These are phyloP conservation scores for Thereuonema tuberculata DNA, from an alignment of 1,140 invertebrate genomes.

Conservation along the genomic window DNA sequence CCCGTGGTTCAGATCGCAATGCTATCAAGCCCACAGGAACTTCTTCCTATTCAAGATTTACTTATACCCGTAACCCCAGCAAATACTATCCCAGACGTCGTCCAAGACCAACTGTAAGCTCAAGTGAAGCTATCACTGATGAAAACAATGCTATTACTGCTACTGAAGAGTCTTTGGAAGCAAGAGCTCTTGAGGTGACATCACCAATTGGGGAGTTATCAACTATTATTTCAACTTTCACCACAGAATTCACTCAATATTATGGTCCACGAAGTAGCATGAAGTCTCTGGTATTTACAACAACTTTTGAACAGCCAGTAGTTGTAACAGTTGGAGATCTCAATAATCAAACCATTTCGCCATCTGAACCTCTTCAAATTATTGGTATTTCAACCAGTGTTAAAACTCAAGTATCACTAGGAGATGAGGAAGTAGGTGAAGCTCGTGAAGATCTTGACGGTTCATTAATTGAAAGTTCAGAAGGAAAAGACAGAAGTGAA, in stretches of 20 bases:
- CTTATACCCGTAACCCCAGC: slow-evolving; percentile 1
- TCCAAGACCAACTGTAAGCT: background rate
- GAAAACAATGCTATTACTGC: background rate
- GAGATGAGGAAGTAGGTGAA: slow-evolving; percentile 10
- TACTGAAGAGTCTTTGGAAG: background rate
- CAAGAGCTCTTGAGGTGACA: background rate
- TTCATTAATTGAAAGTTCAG: slow-evolving; percentile 23
- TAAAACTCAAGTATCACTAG: slow-evolving; percentile 6
- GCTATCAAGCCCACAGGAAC: background rate
- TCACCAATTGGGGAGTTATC: background rate
- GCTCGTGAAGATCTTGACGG: slow-evolving; percentile 18
- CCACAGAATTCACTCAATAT: slow-evolving; percentile 1
- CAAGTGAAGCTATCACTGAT: background rate
- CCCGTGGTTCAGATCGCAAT: background rate
- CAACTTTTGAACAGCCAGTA: background rate
- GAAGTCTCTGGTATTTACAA: slow-evolving; percentile 2
- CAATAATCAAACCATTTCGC: background rate
- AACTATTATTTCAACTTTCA: background rate
- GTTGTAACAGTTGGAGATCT: background rate
- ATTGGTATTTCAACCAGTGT: slow-evolving; percentile 3
- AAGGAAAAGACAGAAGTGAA: slow-evolving; percentile 14
- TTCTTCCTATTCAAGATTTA: background rate
- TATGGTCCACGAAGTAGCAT: background rate
- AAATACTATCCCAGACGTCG: slow-evolving; percentile 1
- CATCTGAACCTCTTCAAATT: background rate